Evolutionary conservation across 2,888 invertebrate genomes (phyloP), one percentile per base, ranked within the genome.

Genomic region (Eumerus sabulonum): DNA sequence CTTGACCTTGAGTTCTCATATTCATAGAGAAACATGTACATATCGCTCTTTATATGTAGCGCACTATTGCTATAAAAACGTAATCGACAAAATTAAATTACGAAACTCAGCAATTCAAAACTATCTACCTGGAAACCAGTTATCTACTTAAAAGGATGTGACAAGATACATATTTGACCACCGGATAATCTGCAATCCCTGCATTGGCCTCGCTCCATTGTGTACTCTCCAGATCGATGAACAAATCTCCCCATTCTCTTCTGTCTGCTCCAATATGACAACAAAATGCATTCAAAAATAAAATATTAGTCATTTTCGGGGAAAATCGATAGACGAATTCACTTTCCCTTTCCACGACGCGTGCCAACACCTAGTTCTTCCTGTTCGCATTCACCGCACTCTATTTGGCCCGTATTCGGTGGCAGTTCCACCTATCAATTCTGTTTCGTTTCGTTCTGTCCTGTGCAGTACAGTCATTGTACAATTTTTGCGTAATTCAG

Each of bases 141-240:
- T n/a, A n/a, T n/a, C n/a, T n/a, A n/a, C n/a, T n/a, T n/a, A n/a
- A n/a, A n/a, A n/a, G n/a, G n/a, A n/a, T n/a, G n/a, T n/a, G n/a
- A n/a, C n/a, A n/a, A n/a, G n/a, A n/a, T n/a, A n/a, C n/a, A n/a
- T n/a, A n/a, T n/a, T n/a, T n/a, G n/a, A n/a, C n/a, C n/a, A n/a
- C n/a, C n/a, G n/a, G n/a, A n/a, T n/a, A n/a, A n/a, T n/a, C n/a
- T n/a, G n/a, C n/a, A n/a, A n/a, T n/a, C 11, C 57, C 72, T 59
- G 77, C 73, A 77, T 77, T 77, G 77, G 77, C 72, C 67, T 73
- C 63, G 72, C 50, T 72, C 77, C 77, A 73, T 27, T 27, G 27
- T 27, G 27, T 27, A 27, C 27, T 27, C 27, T 1, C 2, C 48
- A 11, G 13, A 48, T 36, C 47, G 13, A 17, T 14, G 48, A 27